phyloP scores from a whole-genome alignment of 2,113 vertebrate genomes.

The Bucco capensis region DNA sequence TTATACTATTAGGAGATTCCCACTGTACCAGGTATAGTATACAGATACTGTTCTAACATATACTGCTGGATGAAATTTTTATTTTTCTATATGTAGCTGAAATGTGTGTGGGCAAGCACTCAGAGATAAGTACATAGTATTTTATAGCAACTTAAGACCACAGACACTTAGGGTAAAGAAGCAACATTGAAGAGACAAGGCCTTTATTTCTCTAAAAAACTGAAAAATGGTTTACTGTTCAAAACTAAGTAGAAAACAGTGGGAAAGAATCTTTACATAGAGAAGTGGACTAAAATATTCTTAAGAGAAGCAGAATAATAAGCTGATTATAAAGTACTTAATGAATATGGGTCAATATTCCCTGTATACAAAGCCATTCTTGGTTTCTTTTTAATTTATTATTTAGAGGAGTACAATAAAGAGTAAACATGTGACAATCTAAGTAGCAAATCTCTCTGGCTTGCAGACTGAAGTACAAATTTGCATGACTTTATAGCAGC shows the following conservation, averaged over 20 bases:
- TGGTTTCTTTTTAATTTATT: constrained; percentile 33
- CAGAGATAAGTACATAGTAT: not conserved
- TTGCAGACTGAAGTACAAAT: not conserved
- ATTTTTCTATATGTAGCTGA: not conserved
- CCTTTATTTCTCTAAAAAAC: not conserved
- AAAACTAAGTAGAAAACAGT: constrained; percentile 3
- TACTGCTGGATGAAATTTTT: not conserved
- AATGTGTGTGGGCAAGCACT: not conserved
- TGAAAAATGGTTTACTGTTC: not conserved
- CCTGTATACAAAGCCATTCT: constrained; percentile 27
- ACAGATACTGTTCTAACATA: not conserved
- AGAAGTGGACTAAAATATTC: constrained; percentile 29
- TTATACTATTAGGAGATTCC: not conserved
- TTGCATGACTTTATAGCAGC: not conserved
- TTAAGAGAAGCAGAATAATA: constrained; percentile 54
- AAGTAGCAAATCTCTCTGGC: constrained; percentile 4
- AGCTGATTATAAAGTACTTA: constrained; percentile 65
- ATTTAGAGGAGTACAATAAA: constrained; percentile 4
- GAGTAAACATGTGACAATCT: constrained; percentile 22
- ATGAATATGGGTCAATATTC: constrained; percentile 42
- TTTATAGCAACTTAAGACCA: not conserved
- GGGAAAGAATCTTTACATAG: not conserved
- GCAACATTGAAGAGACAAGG: not conserved
- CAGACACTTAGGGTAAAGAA: not conserved
- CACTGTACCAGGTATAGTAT: not conserved